phyloP scores from a whole-genome alignment of 2,797 vertebrate species.

The Alosa sapidissima region DNA sequence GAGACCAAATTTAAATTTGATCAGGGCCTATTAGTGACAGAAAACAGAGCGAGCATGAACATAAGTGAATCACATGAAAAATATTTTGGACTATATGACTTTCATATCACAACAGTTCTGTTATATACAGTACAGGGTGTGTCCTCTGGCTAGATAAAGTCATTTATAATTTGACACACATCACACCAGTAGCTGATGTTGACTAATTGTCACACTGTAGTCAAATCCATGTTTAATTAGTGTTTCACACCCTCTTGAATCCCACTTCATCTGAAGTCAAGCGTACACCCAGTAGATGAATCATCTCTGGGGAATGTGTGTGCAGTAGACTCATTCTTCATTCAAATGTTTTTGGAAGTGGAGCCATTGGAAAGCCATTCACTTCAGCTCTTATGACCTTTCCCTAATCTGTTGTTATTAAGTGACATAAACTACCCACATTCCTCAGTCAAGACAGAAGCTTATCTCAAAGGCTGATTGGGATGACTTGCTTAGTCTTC shows the following conservation, averaged over 20 bases:
- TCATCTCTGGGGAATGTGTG: background rate
- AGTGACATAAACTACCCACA: background rate
- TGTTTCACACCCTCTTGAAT: background rate
- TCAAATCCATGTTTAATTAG: background rate
- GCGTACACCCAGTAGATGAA: background rate
- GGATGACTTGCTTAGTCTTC: background rate
- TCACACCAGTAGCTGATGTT: background rate
- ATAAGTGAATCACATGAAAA: background rate
- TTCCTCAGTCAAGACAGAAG: slow-evolving; percentile 12
- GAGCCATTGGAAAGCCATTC: background rate
- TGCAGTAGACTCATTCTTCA: background rate
- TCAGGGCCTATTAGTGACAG: background rate
- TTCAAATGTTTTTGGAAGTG: background rate
- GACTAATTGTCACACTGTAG: background rate
- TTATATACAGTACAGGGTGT: background rate
- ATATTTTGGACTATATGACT: background rate
- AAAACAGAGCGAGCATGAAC: background rate
- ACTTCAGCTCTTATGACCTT: background rate
- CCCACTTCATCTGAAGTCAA: background rate
- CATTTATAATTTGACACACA: slow-evolving; percentile 1
- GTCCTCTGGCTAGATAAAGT: background rate
- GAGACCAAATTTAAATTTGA: background rate
- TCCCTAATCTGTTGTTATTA: slow-evolving; percentile 3
- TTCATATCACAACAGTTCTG: background rate
- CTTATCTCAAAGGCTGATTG: background rate